A percentile compares a stretch with the other conserved stretches of the same genome.
phyloP scores from a whole-genome alignment of 2,113 vertebrate species.

The Scortum barcoo region DNA sequence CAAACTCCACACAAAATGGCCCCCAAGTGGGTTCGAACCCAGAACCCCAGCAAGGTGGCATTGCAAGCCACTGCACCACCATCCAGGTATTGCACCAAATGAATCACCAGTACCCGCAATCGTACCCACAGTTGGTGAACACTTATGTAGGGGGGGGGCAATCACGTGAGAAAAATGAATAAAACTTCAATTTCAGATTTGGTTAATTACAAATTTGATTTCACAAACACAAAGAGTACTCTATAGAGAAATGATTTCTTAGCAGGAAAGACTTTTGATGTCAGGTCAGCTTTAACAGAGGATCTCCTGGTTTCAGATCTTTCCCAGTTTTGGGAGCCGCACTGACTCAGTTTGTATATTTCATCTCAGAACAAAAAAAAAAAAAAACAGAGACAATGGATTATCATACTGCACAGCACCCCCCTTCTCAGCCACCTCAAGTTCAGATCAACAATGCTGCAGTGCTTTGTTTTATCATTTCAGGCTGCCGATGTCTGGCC shows the following conservation, averaged over 20 bases:
- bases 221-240: neutral
- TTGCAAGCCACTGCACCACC: too few species aligned
- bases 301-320: neutral
- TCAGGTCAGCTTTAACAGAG: neutral
- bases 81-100: neutral
- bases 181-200: neutral
- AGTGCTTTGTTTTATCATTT: slow-evolving; percentile 58
- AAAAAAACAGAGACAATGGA: slow-evolving; percentile 12
- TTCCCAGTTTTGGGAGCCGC: neutral
- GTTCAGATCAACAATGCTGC: slow-evolving; percentile 45
- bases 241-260: neutral
- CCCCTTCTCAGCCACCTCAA: slow-evolving; percentile 30
- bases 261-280: neutral
- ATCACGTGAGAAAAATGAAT: neutral
- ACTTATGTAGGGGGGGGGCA: neutral
- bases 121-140: neutral
- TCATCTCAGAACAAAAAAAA: neutral
- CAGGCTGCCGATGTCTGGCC: slow-evolving; percentile 57
- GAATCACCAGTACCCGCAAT: neutral
- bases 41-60: too few species aligned
- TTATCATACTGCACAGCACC: slow-evolving; percentile 2
- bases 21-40: too few species aligned
- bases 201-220: too few species aligned
- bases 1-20: too few species aligned
- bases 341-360: neutral